Evolutionary conservation across 1,140 invertebrate species (phyloP).

Genomic region (Marisa cornuarietis): DNA sequence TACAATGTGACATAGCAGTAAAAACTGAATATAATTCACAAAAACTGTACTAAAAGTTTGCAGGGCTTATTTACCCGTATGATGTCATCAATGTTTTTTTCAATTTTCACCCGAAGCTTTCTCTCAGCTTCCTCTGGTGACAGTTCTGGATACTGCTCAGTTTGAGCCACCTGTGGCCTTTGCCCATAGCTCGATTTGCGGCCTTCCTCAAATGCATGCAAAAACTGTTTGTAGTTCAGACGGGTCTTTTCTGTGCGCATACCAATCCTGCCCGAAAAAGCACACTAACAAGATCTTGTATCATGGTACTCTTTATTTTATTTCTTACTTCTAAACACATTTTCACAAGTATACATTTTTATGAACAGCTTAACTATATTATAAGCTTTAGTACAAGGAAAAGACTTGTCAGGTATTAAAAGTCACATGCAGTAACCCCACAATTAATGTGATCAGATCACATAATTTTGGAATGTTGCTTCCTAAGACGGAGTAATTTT

Average conservation of each 20-base stretch:
- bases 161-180: constrained; percentile 35
- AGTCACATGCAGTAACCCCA: no score
- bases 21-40: neutral
- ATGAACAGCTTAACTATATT: no score
- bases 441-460: no score
- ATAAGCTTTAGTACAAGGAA: no score
- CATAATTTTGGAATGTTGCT: no score
- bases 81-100: constrained; percentile 46
- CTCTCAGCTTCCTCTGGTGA: constrained; percentile 51
- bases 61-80: constrained; percentile 37
- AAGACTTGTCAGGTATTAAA: no score
- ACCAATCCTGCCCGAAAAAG: constrained; percentile 48
- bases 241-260: constrained; percentile 47
- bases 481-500: no score
- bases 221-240: constrained; percentile 58
- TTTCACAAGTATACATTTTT: no score
- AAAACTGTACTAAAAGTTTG: neutral
- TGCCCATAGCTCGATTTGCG: constrained; percentile 54
- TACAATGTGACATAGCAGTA: neutral
- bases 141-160: constrained; percentile 46
- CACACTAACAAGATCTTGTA: neutral
- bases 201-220: constrained; percentile 62
- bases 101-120: constrained; percentile 46
- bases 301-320: neutral
- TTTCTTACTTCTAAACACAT: neutral